These are phyloP conservation scores for Melopsittacus undulatus DNA, from an alignment of 2,797 vertebrate genomes.

Conservation along the genomic window DNA sequence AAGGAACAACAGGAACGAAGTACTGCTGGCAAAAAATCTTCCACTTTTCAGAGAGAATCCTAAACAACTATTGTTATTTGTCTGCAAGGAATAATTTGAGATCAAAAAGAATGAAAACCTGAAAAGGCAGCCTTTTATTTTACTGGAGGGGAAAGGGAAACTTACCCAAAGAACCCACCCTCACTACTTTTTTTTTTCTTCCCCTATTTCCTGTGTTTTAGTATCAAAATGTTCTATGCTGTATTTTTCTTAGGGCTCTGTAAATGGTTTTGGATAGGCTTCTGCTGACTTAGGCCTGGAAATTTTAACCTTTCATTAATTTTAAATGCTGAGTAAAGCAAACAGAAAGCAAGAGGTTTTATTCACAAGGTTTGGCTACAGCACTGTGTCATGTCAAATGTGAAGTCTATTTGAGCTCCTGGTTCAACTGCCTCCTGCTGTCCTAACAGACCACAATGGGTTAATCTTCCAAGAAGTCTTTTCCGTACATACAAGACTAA, in stretches of 20 bases:
- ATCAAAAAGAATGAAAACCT: slow-evolving; percentile 16
- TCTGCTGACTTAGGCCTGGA: slow-evolving; percentile 63
- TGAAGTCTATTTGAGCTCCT: neutral
- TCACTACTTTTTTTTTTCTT: neutral
- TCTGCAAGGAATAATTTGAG: slow-evolving; percentile 38
- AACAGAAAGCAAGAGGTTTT: neutral
- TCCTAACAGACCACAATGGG: slow-evolving; percentile 17
- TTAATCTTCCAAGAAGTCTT: slow-evolving; percentile 57
- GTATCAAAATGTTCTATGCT: slow-evolving; percentile 13
- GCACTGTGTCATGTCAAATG: neutral
- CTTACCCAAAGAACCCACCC: neutral
- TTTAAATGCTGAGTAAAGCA: neutral
- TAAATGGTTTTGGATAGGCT: slow-evolving; percentile 56
- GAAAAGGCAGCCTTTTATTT: neutral
- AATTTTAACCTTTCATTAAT: slow-evolving; percentile 71
- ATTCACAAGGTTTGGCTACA: neutral
- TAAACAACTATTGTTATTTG: slow-evolving; percentile 33
- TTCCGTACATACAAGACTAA: slow-evolving; percentile 68
- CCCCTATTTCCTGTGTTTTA: neutral
- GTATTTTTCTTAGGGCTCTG: neutral
- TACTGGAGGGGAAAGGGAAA: too few relatives aligned
- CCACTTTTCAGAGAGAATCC: slow-evolving; percentile 6
- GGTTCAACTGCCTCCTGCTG: neutral
- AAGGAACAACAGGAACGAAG: slow-evolving; percentile 15
- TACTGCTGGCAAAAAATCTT: neutral